These are phyloP conservation scores for Strigamia maritima DNA, from an alignment of 2,888 invertebrate genomes.

Conservation along the genomic window DNA sequence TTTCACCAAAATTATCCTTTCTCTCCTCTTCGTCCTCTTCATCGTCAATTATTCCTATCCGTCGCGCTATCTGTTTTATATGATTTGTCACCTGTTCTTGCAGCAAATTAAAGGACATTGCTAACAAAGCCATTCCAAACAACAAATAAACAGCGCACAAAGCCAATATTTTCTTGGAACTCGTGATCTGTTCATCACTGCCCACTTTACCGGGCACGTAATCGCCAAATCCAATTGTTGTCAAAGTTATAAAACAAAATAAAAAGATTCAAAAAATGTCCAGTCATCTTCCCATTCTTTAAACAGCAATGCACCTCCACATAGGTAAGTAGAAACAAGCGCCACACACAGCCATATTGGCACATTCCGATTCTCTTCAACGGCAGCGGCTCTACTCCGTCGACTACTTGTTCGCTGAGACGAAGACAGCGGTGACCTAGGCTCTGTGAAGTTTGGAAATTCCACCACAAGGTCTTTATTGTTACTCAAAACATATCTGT, in stretches of 20 bases:
- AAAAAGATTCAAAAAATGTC: constrained; percentile 81
- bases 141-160: constrained; percentile 86
- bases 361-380: constrained; percentile 46
- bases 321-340: constrained; percentile 81
- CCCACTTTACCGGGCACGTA: constrained; percentile 79
- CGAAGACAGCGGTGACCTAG: no score
- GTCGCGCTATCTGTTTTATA: constrained; percentile 79
- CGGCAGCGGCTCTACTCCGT: constrained; percentile 49
- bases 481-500: constrained; percentile 65
- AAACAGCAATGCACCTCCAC: constrained; percentile 83
- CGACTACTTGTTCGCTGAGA: neutral
- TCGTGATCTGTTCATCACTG: constrained; percentile 48
- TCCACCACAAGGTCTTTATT: constrained; percentile 47
- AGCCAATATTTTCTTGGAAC: constrained; percentile 66
- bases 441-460: constrained; percentile 38
- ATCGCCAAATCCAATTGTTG: constrained; percentile 92
- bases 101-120: constrained; percentile 95
- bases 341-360: constrained; percentile 74
- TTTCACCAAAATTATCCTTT: neutral
- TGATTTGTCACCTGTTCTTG: constrained; percentile 89
- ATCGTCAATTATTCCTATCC: constrained; percentile 82
- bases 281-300: constrained; percentile 75
- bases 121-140: constrained; percentile 88
- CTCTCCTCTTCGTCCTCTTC: constrained; percentile 55
- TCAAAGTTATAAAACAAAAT: constrained; percentile 92